Conservation (phyloP, 2,888 invertebrate genomes). For the Cataglyphis rosenhaueri region DNA sequence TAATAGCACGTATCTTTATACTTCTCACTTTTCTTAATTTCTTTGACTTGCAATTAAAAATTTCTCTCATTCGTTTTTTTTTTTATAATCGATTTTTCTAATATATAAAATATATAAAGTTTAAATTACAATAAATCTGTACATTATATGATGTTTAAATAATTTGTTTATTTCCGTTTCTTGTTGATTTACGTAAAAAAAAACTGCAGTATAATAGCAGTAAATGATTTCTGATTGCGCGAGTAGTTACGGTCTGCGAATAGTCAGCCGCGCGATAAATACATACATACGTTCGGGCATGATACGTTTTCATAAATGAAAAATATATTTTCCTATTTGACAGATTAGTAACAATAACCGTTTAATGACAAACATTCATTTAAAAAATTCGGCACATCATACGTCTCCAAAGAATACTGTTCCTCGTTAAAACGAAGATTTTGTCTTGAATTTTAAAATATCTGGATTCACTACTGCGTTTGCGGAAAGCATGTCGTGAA, state of each 20-base stretch:
- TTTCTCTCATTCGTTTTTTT: neutral
- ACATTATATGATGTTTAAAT: neutral
- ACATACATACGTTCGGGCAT: neutral
- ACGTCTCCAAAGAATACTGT: neutral
- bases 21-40: neutral
- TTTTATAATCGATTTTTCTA: neutral
- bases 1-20: neutral
- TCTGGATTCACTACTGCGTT: neutral
- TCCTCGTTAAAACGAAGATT: neutral
- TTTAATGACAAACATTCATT: neutral
- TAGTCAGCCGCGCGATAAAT: neutral
- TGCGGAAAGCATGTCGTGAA: slow-evolving; percentile 19
- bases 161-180: neutral
- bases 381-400: neutral
- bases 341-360: neutral
- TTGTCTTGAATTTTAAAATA: neutral
- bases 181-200: neutral
- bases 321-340: neutral
- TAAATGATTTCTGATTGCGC: neutral
- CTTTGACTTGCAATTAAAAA: neutral
- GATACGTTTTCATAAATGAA: neutral
- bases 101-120: neutral
- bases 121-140: neutral
- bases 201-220: neutral
- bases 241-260: slow-evolving; percentile 7